A percentile compares a stretch with the other conserved stretches of the same genome.
Conservation (phyloP, 2,797 vertebrate genomes). For the Microtus agrestis region DNA sequence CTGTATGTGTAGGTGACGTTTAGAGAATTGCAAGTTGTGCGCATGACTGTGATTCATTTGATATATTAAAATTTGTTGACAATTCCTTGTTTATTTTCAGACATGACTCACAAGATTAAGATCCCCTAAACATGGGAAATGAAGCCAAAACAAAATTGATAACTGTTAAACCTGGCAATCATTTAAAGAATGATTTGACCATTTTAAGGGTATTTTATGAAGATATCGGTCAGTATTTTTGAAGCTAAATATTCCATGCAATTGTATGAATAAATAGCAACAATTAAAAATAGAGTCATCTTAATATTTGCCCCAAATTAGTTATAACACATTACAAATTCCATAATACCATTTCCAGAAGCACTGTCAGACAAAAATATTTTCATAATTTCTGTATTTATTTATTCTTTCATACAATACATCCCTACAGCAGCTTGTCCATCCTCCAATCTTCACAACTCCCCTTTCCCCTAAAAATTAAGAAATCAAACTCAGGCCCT, state of each 20-base stretch:
- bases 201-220: neutral
- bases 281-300: neutral
- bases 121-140: neutral
- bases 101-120: neutral
- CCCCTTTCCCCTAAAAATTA: neutral
- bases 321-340: neutral
- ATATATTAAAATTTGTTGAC: neutral
- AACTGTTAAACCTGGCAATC: neutral
- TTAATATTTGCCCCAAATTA: neutral
- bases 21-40: neutral
- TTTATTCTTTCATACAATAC: neutral
- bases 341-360: neutral
- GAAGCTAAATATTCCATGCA: neutral
- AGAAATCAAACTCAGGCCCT: neutral
- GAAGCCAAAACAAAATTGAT: neutral
- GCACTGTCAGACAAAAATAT: neutral
- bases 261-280: neutral
- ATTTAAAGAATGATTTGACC: neutral
- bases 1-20: neutral
- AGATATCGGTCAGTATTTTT: neutral
- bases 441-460: neutral
- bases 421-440: neutral
- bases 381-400: neutral
- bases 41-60: neutral
- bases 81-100: neutral